A percentile compares a stretch with the other conserved stretches of the same genome.
Conservation (phyloP, 1,140 invertebrate genomes). For the Cyphomyrmex costatus region DNA sequence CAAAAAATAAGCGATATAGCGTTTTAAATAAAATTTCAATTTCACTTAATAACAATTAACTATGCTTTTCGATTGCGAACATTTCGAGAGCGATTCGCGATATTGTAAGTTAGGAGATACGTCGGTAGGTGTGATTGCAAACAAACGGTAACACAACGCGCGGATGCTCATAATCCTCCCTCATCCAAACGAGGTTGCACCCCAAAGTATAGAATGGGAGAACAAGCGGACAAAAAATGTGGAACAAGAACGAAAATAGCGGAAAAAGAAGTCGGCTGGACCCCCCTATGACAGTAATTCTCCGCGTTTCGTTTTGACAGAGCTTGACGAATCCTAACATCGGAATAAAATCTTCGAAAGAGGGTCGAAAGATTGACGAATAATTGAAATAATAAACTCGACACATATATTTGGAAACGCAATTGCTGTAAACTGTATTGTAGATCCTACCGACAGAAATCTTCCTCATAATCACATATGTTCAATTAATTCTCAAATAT, state of each 20-base stretch:
- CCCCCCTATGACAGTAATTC: conserved; percentile 35
- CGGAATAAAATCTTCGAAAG: conserved; percentile 43
- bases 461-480: no score
- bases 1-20: neutral
- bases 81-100: neutral
- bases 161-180: neutral
- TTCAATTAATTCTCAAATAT: no score
- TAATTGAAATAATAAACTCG: conserved; percentile 78
- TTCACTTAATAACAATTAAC: conserved; percentile 2
- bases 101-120: conserved; percentile 11
- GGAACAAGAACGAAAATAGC: conserved; percentile 57
- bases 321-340: conserved; percentile 78
- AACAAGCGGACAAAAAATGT: conserved; percentile 15
- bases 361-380: conserved; percentile 37
- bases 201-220: conserved; percentile 26
- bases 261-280: conserved; percentile 49
- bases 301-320: conserved; percentile 75
- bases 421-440: neutral
- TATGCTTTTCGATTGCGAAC: neutral
- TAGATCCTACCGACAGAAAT: neutral
- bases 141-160: conserved; percentile 26
- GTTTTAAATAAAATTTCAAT: neutral
- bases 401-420: neutral
- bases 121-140: neutral
- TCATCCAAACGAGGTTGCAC: conserved; percentile 8